Base-by-base conservation (phyloP, 1,140 invertebrate genomes). In the Dermatophagoides farinae region DNA sequence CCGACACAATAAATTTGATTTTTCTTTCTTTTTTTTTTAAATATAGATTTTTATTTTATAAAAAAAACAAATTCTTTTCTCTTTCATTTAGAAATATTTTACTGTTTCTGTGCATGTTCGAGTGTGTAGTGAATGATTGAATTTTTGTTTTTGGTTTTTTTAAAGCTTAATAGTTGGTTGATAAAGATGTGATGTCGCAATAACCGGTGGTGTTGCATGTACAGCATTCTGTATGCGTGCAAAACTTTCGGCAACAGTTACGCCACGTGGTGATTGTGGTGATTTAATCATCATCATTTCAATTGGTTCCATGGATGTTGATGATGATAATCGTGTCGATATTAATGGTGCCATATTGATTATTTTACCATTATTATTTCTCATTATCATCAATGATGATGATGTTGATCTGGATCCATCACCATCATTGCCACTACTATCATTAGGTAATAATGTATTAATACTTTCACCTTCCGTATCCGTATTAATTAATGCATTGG, bases 141-240 rank as follows among this genome's bases (percentile, higher is more conserved):
- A 4, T 31, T 31, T 31, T 31, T 8, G 31, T 31, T 31, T 8
- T 8, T 31, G 31, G 8, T 31, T 8, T 31, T 2, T 31, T 31
- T 31, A 31, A 31, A 31, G 2, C 31, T 31, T 4, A n/a, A n/a
- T n/a, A n/a, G n/a, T n/a, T 31, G 2, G 31, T 31, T 8, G 31
- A 31, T 31, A 31, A 31, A 4, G 31, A 31, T 31, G 31, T 31
- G n/a, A n/a, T n/a, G 53, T 55, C 5, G 14, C 2, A 23, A 55
- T 55, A 14, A 55, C 25, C 14, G 53, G 14, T 25, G 53, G 53
- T 18, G 53, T 55, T n/a, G 53, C 53, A 44, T 55, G 53, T 38
- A 55, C 53, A 4, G 53, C 53, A 44, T 23, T 55, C 10, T 55
- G 14, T 18, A 55, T 23, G 6, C 38, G 53, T 22, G n/a, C 25